These are phyloP conservation scores for Thera obeliscata DNA, from an alignment of 2,888 invertebrate species.

Conservation along the genomic window DNA sequence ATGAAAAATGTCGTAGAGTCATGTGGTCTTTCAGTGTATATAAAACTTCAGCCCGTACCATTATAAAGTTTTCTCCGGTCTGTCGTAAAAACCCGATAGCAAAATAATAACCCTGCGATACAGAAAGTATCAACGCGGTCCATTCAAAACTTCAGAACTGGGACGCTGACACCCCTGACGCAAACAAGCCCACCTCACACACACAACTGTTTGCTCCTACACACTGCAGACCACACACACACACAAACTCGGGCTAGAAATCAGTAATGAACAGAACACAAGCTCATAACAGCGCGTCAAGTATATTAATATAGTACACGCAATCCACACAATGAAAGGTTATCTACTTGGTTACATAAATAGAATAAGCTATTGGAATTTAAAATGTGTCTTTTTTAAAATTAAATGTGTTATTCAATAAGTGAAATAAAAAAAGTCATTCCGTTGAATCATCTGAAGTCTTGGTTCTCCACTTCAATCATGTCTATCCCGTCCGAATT, in stretches of 20 bases:
- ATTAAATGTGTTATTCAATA: too few species aligned
- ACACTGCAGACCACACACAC: slow-evolving; percentile 16
- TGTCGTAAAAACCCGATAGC: slow-evolving; percentile 23
- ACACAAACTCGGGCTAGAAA: slow-evolving; percentile 7
- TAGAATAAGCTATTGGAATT: too few species aligned
- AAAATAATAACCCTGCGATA: slow-evolving; percentile 38
- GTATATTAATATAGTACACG: neutral
- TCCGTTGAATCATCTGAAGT: too few species aligned
- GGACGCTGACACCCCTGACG: slow-evolving; percentile 55
- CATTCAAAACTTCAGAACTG: slow-evolving; percentile 45
- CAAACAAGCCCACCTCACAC: slow-evolving; percentile 28
- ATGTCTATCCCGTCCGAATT: too few species aligned
- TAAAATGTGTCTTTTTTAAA: too few species aligned
- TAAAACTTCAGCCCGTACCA: slow-evolving; percentile 5
- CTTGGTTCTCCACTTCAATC: too few species aligned
- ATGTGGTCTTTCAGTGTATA: neutral
- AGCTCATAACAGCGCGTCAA: neutral
- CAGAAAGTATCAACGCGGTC: slow-evolving; percentile 38
- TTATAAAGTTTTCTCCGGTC: slow-evolving; percentile 19
- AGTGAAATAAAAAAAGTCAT: too few species aligned
- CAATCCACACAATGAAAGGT: neutral
- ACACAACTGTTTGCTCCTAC: slow-evolving; percentile 16
- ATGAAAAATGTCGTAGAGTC: neutral
- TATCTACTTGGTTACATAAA: too few species aligned
- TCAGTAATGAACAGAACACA: slow-evolving; percentile 13